Percentiles rank a stretch among this genome's conserved stretches.
Evolutionary conservation across 1,140 invertebrate genomes (phyloP).

Genomic region (Leptinotarsa texana): DNA sequence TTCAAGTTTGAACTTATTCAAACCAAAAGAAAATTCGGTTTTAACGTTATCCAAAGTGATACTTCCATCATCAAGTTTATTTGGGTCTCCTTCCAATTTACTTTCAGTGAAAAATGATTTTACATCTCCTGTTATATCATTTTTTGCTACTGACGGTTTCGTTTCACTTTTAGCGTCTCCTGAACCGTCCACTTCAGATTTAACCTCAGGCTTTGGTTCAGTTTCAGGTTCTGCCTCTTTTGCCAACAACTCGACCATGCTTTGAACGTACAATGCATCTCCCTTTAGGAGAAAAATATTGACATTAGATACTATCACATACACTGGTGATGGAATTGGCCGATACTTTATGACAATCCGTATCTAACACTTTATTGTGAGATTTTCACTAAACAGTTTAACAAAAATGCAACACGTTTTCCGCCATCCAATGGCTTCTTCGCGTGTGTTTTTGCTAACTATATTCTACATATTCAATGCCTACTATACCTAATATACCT

Average conservation of each 20-base stretch:
- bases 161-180: constrained; percentile 6
- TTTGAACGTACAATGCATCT: not conserved
- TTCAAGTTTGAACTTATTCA: constrained; percentile 46
- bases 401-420: too few relatives aligned
- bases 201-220: not conserved
- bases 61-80: constrained; percentile 30
- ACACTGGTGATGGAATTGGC: too few relatives aligned
- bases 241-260: constrained; percentile 6
- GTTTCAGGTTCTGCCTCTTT: not conserved
- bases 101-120: not conserved
- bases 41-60: constrained; percentile 47
- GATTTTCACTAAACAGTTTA: too few relatives aligned
- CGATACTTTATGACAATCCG: too few relatives aligned
- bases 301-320: too few relatives aligned
- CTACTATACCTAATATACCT: too few relatives aligned
- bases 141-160: not conserved
- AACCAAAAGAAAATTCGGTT: constrained; percentile 48
- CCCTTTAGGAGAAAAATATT: not conserved
- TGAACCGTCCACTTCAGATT: not conserved
- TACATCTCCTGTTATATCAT: not conserved
- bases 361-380: too few relatives aligned
- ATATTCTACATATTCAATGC: too few relatives aligned
- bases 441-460: too few relatives aligned
- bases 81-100: constrained; percentile 29
- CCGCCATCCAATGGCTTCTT: too few relatives aligned